Base-by-base conservation (phyloP, 2,888 invertebrate genomes). In the Palloptera scutellata region DNA sequence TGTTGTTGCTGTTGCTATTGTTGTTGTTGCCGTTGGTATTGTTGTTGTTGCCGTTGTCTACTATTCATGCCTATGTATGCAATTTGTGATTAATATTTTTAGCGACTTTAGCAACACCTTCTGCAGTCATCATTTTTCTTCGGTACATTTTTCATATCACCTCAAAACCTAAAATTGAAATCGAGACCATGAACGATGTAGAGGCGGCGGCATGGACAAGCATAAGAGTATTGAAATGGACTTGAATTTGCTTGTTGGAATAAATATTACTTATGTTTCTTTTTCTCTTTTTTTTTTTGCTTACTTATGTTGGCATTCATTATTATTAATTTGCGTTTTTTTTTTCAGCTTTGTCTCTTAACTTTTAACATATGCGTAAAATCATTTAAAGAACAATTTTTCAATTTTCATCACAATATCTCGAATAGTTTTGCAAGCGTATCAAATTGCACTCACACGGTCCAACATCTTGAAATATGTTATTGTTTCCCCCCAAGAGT, bases 321-420 rank as follows among this genome's bases (percentile, higher is more conserved):
- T 59, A 67, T 58, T 62, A 58, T 62, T 48, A 67, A 58, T 52
- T 65, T 60, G 42, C 53, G 43, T 15, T 53, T 45, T 45, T 45
- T 30, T 20, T 45, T 43, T 43, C 11, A 15, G n/a, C n/a, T 10
- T 12, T 17, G 20, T 61, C 52, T 20, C 57, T 13, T 19, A 30
- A 17, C 52, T 43, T 20, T 10, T 8, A 51, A 45, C 19, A 67
- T 62, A 30, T 67, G 70, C 70, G 67, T 72, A 66, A 72, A 70
- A 70, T 69, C 69, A 70, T 64, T 72, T 67, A 69, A 68, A 66
- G 45, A 65, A 42, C 67, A 67, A 70, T 70, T 67, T 70, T 67
- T 72, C 72, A 72, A 69, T 69, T 72, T 64, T 67, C 54, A 66
- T 19, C 61, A 48, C 51, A 51, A 53, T 53, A 53, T 17, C 51